phyloP scores from a whole-genome alignment of 1,140 invertebrate species.

The Papilio xuthus region DNA sequence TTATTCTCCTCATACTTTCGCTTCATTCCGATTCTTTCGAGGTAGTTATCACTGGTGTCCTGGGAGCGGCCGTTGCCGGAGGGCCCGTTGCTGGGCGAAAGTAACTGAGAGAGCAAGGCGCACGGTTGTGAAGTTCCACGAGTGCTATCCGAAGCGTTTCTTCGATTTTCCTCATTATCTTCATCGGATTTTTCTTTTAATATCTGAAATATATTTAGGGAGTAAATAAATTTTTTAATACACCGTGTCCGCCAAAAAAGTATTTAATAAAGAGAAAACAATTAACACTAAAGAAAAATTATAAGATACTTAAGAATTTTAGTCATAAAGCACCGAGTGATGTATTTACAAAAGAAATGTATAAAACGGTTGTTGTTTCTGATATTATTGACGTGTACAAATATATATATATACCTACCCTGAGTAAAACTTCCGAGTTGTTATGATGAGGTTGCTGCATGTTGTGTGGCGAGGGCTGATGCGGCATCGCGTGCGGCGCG shows the following conservation, averaged over 20 bases:
- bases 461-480: conserved; percentile 52
- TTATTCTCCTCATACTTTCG: conserved; percentile 83
- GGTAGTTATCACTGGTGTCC: conserved; percentile 81
- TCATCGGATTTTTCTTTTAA: conserved; percentile 93
- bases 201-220: conserved; percentile 82
- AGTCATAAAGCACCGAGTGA: too few relatives aligned
- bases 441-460: conserved; percentile 59
- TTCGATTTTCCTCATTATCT: conserved; percentile 84
- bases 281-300: neutral
- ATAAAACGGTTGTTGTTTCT: too few relatives aligned
- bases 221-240: neutral
- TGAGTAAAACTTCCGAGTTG: conserved; percentile 63
- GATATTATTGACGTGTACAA: neutral
- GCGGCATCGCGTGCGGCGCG: conserved; percentile 35
- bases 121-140: conserved; percentile 85
- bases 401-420: conserved; percentile 57
- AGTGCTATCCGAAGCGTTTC: conserved; percentile 63
- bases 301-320: too few relatives aligned
- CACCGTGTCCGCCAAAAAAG: neutral
- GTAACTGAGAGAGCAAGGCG: conserved; percentile 90
- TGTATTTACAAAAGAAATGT: too few relatives aligned
- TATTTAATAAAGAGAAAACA: neutral
- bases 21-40: conserved; percentile 79
- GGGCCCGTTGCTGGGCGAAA: conserved; percentile 84
- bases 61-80: conserved; percentile 63